Percentiles rank a stretch among this genome's conserved stretches.
Evolutionary conservation across 64 coral and sea anemone genomes (phyloP).

Genomic region (Montipora capricornis): DNA sequence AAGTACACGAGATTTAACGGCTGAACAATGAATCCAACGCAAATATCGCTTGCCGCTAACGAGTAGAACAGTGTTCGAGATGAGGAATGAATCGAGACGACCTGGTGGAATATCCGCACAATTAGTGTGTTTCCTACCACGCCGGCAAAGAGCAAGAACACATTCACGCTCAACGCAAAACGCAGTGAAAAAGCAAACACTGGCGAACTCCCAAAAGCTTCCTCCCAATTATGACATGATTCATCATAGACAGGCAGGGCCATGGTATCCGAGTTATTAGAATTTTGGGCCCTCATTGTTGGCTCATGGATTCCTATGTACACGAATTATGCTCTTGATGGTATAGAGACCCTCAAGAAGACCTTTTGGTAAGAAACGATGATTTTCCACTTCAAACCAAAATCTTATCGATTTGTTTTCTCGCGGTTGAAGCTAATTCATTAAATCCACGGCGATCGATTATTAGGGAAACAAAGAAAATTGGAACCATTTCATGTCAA

Average conservation of each 20-base stretch:
- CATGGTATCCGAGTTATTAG: neutral
- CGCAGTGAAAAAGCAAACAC: neutral
- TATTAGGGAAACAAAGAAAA: no score
- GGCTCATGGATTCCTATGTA: no score
- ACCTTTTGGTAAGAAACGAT: no score
- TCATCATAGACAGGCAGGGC: neutral
- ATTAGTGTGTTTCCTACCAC: conserved; percentile 1
- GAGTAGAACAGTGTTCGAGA: conserved; percentile 35
- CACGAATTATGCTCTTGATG: no score
- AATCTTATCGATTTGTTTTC: no score
- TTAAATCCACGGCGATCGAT: no score
- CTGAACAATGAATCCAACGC: conserved; percentile 21
- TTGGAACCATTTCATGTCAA: no score
- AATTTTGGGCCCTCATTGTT: neutral
- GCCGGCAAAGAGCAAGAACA: neutral
- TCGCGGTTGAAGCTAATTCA: no score
- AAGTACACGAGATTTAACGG: conserved; percentile 10
- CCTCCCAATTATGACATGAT: neutral
- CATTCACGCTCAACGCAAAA: neutral
- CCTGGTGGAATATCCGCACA: neutral
- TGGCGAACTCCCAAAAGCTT: neutral
- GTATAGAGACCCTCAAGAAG: no score
- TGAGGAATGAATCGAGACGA: neutral
- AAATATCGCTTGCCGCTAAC: conserved; percentile 11
- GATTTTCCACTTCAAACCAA: no score